A percentile compares a stretch with the other conserved stretches of the same genome.
Evolutionary conservation across 2,113 vertebrate genomes (phyloP).

Genomic region (Erinaceus europaeus): DNA sequence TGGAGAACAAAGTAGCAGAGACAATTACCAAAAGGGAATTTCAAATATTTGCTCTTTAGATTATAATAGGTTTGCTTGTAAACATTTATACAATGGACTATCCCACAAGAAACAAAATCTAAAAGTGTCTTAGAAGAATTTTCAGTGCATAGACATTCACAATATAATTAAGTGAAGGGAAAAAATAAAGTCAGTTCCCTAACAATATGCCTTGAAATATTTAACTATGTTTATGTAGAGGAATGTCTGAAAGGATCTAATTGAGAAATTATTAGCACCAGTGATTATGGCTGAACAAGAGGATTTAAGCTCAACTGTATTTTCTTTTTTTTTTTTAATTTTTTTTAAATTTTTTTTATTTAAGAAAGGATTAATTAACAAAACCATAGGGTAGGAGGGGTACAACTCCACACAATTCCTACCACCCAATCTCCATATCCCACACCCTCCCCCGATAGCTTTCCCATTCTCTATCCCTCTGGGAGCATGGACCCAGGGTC

Average conservation of each 20-base stretch:
- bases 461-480: no score
- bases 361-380: no score
- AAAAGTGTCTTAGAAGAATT: background rate
- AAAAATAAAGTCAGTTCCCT: background rate
- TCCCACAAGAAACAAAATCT: background rate
- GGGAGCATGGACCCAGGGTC: no score
- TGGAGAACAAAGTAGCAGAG: background rate
- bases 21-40: background rate
- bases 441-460: no score
- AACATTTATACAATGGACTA: background rate
- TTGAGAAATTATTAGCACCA: background rate
- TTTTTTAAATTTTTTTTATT: no score
- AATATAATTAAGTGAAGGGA: background rate
- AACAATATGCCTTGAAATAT: background rate
- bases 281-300: background rate
- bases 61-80: background rate
- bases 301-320: background rate
- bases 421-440: no score
- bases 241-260: background rate
- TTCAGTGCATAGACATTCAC: background rate
- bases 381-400: no score
- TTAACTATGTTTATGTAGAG: background rate
- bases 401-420: no score
- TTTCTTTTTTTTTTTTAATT: constrained; percentile 6
- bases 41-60: background rate